Base-by-base conservation (phyloP, 2,888 invertebrate genomes). In the Pseudococcus longispinus region DNA sequence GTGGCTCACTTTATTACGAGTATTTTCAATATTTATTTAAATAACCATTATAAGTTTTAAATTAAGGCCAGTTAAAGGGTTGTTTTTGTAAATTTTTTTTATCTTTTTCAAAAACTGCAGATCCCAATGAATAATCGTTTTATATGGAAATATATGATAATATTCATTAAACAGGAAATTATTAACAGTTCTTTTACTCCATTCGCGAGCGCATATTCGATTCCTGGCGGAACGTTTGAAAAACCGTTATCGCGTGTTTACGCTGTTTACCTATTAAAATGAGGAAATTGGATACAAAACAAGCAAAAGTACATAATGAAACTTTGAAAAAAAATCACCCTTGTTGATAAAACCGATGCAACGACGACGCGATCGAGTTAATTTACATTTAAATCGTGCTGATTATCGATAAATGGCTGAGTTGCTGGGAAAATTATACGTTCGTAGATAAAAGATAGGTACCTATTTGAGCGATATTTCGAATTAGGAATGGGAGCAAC, bases 81-180 rank as follows among this genome's bases (percentile, higher is more conserved):
- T 32, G 29, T 13, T 42, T 42, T 42, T 42, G 42, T 20, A 77
- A 18, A 3, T n/a, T 15, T 18, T 55, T 55, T 55, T 55, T 18
- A 8, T 77, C 29, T 20, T 6, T 37, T 37, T 37, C 37, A n/a
- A 20, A 80, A 37, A 80, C 42, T 80, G 42, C 29, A 18, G n/a
- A 80, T 42, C 77, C 13, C 13, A 20, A 80, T 11, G 77, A 42
- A 42, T 74, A 42, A 80, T 80, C 77, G 42, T 42, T 80, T 80
- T 42, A 20, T 80, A 80, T 80, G 20, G 20, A 80, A 80, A 80
- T 80, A 42, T 80, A 42, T 80, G 37, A 80, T 42, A 80, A 80
- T 80, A 20, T 42, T 80, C 42, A 80, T 80, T 80, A 80, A 80
- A 80, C 77, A 80, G 77, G 77, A 80, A 80, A 80, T 80, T 80